Evolutionary conservation across 2,113 vertebrate genomes (phyloP), one percentile per base, ranked within the genome.

Genomic region (Hypocryptadius cinnamomeus): DNA sequence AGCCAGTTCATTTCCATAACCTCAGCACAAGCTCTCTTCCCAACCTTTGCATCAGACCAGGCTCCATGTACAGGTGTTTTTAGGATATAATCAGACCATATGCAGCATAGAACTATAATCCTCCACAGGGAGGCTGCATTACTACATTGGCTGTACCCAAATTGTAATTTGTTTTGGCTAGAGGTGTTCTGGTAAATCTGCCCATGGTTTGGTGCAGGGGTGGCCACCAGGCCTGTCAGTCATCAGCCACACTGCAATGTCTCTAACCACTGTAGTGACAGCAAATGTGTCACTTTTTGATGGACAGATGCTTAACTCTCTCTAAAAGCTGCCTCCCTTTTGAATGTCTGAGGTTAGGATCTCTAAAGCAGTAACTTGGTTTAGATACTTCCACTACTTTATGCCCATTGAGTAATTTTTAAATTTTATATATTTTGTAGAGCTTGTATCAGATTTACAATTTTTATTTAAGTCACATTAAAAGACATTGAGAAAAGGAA

Each of bases 1-100:
- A 81, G 63, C 90, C 74, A 90, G 64, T 91, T 96, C 86, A 91
- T 94, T 77, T 87, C 7, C 78, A 85, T 81, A 85, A 68, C 47
- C 66, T 72, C 91, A 70, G 60, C 80, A 70, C 73, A 76, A 65
- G 44, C 42, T 83, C 60, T n/a, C 66, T 95, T 50, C 85, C 84
- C 85, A 48, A 23, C 0, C 6, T 95, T 66, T 91, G 33, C 81
- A 87, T 78, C 73, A 89, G 13, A 37, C 61, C 23, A 61, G 68
- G 44, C 63, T 45, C 33, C 57, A 11, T 3, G 56, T 57, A 45
- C 59, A 28, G 47, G 13, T 10, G 31, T 7, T 73, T 93, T 77
- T 33, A 54, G 54, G 78, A 14, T 19, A 4, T 31, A 42, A 65
- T 45, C 60, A 70, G 48, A 42, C 28, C 18, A 13, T 11, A 11